Evolutionary conservation across 2,113 vertebrate species (phyloP).

Genomic region (Agelaius tricolor): DNA sequence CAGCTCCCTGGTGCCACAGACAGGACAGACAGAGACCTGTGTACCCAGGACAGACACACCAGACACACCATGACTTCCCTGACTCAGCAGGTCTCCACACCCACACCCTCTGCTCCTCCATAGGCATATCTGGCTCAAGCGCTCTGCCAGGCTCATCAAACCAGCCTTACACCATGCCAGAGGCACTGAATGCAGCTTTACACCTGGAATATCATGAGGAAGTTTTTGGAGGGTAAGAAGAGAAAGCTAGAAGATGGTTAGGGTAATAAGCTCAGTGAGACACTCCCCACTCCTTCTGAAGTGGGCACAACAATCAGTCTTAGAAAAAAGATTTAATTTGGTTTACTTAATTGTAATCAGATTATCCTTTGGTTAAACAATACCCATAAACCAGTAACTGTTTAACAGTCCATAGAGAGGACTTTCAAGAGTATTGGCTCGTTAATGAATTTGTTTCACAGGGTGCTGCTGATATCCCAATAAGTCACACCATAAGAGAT

Average conservation of each 20-base stretch:
- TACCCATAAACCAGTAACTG: neutral
- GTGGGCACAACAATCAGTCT: neutral
- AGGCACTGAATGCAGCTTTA: neutral
- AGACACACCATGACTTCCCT: neutral
- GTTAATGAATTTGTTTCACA: neutral
- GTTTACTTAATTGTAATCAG: neutral
- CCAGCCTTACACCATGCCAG: neutral
- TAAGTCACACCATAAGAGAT: neutral
- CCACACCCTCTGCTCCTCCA: neutral
- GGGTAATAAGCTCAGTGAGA: neutral
- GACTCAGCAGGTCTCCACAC: neutral
- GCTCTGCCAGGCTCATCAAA: neutral
- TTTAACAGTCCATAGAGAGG: neutral
- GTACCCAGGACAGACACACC: neutral
- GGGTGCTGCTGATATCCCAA: neutral
- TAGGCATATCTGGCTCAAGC: neutral
- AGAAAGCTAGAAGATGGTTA: neutral
- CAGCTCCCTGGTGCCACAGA: accelerated
- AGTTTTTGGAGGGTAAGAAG: neutral
- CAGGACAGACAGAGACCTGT: neutral
- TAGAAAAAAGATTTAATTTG: neutral
- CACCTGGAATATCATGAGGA: neutral
- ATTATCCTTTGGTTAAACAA: neutral
- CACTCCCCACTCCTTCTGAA: neutral
- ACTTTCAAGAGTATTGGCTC: neutral